Conservation (phyloP, 2,113 vertebrate genomes). For the Elgaria multicarinata region DNA sequence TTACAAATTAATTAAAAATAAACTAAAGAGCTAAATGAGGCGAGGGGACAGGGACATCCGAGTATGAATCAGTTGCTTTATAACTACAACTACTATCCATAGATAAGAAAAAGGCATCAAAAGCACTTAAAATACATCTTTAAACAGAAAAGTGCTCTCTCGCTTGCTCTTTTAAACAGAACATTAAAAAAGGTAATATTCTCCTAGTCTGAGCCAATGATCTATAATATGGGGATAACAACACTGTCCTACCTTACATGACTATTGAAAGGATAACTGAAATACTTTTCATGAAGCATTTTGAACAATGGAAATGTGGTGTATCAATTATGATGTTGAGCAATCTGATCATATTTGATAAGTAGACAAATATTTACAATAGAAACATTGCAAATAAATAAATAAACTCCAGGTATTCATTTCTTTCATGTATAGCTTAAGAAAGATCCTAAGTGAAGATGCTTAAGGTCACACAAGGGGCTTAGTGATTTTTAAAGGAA, state of each 20-base stretch:
- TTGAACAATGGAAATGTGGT: neutral
- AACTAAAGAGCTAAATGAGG: conserved; percentile 56
- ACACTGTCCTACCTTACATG: neutral
- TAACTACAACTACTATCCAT: neutral
- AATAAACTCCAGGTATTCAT: neutral
- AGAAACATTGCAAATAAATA: neutral
- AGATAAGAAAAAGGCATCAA: neutral
- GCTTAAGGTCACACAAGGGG: neutral
- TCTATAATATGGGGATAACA: neutral
- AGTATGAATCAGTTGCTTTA: conserved; percentile 17
- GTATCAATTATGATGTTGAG: neutral
- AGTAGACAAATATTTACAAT: neutral
- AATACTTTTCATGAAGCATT: neutral
- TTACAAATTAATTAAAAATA: conserved; percentile 79
- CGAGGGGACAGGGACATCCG: neutral
- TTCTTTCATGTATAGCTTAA: neutral
- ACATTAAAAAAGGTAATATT: conserved; percentile 8
- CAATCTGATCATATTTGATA: neutral
- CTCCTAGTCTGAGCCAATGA: neutral
- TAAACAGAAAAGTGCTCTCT: conserved; percentile 1
- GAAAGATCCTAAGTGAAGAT: neutral
- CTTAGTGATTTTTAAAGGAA: too few relatives aligned
- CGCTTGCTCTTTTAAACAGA: neutral
- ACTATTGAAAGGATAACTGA: neutral
- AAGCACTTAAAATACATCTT: neutral